phyloP scores from a whole-genome alignment of 2,797 vertebrate genomes.

The Pangasius sanitwongsei region DNA sequence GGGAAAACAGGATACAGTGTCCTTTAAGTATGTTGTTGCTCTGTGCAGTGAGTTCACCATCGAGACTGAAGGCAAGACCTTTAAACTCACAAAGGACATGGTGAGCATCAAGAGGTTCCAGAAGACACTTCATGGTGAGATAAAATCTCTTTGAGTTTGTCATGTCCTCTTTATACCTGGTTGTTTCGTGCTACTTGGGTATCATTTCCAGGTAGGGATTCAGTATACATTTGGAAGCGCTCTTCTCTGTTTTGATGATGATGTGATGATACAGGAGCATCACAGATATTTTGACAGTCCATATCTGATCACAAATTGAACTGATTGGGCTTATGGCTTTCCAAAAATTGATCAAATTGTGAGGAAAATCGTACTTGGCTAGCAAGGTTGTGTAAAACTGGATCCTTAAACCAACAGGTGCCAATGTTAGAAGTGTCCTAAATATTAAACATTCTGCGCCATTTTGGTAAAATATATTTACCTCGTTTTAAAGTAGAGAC shows the following conservation, averaged over 20 bases:
- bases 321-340: no score
- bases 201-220: not conserved
- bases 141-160: not conserved
- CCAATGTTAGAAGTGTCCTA: not conserved
- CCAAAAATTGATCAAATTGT: not conserved
- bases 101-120: conserved; percentile 93
- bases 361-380: not conserved
- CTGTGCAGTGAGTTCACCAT: conserved; percentile 88
- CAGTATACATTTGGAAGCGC: not conserved
- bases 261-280: no score
- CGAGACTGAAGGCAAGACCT: conserved; percentile 92
- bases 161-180: not conserved
- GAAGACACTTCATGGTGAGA: conserved; percentile 93
- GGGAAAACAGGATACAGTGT: not conserved
- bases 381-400: not conserved
- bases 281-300: not conserved
- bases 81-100: conserved; percentile 94
- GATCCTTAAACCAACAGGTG: not conserved
- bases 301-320: not conserved
- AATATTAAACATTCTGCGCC: no score
- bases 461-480: not conserved
- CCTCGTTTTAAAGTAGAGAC: not conserved
- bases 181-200: not conserved
- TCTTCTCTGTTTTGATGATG: no score
- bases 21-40: not conserved